Percentiles rank a stretch among this genome's conserved stretches.
Conservation (phyloP, 2,888 invertebrate genomes). For the Xestia sexstrigata region DNA sequence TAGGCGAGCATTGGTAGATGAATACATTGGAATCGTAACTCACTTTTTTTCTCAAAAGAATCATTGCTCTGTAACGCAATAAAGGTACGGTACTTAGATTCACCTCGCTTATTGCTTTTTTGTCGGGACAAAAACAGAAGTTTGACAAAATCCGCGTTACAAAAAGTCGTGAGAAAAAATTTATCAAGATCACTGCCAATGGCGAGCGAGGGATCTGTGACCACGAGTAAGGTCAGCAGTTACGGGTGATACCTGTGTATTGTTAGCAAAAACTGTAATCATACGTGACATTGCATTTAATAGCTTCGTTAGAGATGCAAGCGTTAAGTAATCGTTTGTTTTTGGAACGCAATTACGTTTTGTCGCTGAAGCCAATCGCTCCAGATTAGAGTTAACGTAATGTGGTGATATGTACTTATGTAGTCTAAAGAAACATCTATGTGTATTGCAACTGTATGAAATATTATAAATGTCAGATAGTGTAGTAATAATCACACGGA, state of each 20-base stretch:
- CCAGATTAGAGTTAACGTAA: conserved; percentile 35
- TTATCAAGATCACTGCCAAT: conserved; percentile 88
- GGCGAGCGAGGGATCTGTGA: conserved; percentile 76
- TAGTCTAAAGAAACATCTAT: conserved; percentile 19
- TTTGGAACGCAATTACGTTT: conserved; percentile 40
- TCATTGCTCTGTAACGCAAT: conserved; percentile 76
- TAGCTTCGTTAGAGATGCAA: conserved; percentile 44
- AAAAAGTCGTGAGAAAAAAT: conserved; percentile 77
- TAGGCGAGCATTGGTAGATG: conserved; percentile 69
- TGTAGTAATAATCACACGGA: conserved; percentile 5
- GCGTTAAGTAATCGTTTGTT: conserved; percentile 30
- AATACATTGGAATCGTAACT: conserved; percentile 70
- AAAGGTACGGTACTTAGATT: conserved; percentile 69
- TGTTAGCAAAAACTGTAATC: conserved; percentile 61
- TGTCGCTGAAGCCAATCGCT: conserved; percentile 19
- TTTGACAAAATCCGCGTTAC: conserved; percentile 73
- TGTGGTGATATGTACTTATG: conserved; percentile 26
- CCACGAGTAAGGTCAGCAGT: conserved; percentile 72
- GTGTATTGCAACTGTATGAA: conserved; percentile 1
- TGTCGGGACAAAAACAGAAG: conserved; percentile 73
- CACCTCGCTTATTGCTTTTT: conserved; percentile 76
- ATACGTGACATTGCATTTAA: conserved; percentile 59
- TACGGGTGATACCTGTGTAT: conserved; percentile 50
- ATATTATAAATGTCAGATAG: conserved; percentile 21
- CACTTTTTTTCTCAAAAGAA: conserved; percentile 73